These are phyloP conservation scores for Arge pagana DNA, from an alignment of 2,888 invertebrate genomes.

Conservation along the genomic window DNA sequence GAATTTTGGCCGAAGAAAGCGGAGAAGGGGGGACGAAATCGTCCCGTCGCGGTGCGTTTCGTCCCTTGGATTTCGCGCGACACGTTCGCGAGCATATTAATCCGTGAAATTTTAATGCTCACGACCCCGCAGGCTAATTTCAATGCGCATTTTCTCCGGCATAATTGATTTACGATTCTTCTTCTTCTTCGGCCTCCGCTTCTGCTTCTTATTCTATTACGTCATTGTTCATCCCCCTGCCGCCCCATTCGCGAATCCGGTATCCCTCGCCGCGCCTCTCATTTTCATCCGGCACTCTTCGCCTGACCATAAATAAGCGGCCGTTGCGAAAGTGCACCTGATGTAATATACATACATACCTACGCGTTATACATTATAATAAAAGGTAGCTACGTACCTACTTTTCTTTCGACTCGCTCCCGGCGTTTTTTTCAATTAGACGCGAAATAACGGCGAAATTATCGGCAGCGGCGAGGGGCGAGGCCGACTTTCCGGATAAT, in stretches of 20 bases:
- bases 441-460: no score
- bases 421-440: no score
- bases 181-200: conserved; percentile 22
- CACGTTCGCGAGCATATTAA: conserved; percentile 43
- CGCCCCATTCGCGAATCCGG: no score
- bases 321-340: not conserved
- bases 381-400: no score
- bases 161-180: conserved; percentile 45
- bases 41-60: conserved; percentile 35
- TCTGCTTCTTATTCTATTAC: not conserved
- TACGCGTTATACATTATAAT: no score
- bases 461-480: no score
- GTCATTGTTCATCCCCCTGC: not conserved
- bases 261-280: no score
- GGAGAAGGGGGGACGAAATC: conserved; percentile 28
- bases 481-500: no score
- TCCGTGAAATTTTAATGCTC: conserved; percentile 52
- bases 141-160: conserved; percentile 39
- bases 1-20: conserved; percentile 1
- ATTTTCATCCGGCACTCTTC: no score
- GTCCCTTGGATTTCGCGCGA: not conserved
- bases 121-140: conserved; percentile 47
- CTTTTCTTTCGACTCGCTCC: no score
- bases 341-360: no score
- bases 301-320: no score